Conservation (phyloP, 2,797 vertebrate genomes). For the Darevskia mixta region DNA sequence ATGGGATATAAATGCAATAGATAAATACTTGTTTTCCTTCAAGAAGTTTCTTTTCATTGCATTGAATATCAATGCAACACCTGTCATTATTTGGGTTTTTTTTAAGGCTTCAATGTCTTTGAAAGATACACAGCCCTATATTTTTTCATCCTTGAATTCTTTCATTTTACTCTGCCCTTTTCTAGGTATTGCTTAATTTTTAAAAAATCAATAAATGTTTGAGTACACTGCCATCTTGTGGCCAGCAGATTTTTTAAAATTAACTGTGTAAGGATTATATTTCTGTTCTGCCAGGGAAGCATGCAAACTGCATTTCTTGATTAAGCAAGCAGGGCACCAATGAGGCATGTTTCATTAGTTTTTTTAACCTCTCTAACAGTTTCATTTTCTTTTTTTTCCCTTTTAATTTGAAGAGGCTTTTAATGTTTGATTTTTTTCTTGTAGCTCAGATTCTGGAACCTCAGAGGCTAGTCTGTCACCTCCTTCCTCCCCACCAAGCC, state of each 20-base stretch:
- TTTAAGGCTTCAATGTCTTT: neutral
- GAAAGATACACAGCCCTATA: neutral
- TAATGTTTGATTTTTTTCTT: slow-evolving; percentile 82
- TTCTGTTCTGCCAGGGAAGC: slow-evolving; percentile 38
- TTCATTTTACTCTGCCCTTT: neutral
- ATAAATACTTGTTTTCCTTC: neutral
- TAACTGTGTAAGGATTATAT: slow-evolving; percentile 34
- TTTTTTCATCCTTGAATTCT: neutral
- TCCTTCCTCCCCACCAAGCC: slow-evolving; percentile 87
- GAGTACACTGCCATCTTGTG: slow-evolving; percentile 50
- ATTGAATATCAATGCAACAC: slow-evolving; percentile 12
- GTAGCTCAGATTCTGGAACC: slow-evolving; percentile 87
- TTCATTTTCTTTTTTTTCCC: slow-evolving; percentile 49
- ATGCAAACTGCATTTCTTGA: slow-evolving; percentile 33
- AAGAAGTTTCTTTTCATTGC: neutral
- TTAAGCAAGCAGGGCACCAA: slow-evolving; percentile 61
- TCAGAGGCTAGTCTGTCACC: slow-evolving; percentile 86
- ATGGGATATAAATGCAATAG: no score
- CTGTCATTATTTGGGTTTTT: neutral
- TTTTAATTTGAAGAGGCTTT: slow-evolving; percentile 72
- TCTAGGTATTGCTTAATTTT: neutral
- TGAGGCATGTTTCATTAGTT: slow-evolving; percentile 69
- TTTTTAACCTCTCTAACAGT: slow-evolving; percentile 75
- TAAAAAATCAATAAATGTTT: slow-evolving; percentile 2
- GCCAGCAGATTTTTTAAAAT: slow-evolving; percentile 42